Conservation (phyloP, 1,140 invertebrate genomes). For the Phenacoccus solenopsis region DNA sequence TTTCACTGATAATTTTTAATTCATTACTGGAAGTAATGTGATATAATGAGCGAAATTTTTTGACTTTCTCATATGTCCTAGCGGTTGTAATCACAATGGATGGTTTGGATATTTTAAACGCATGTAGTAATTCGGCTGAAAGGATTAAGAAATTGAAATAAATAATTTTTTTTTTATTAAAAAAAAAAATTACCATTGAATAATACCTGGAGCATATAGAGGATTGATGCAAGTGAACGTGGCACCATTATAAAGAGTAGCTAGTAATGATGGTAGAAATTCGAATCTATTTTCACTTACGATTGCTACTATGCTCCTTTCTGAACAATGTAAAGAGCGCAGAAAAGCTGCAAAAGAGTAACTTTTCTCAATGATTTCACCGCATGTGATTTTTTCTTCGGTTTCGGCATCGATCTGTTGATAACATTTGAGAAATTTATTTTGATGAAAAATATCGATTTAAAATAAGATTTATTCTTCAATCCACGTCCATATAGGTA, state of each 20-base stretch:
- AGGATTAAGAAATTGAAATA: neutral
- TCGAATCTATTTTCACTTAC: neutral
- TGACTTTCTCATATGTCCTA: constrained; percentile 30
- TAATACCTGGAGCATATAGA: neutral
- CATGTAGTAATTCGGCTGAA: constrained; percentile 48
- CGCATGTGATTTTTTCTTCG: neutral
- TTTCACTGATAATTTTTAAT: no score
- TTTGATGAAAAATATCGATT: no score
- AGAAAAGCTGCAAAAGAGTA: neutral
- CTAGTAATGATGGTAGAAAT: neutral
- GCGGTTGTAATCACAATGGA: constrained; percentile 51
- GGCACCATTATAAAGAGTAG: neutral
- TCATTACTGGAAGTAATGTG: no score
- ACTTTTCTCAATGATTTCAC: neutral
- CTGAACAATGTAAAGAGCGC: no score
- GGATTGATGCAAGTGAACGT: neutral
- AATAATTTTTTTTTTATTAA: neutral
- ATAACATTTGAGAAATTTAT: neutral
- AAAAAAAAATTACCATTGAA: neutral
- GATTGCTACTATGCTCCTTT: neutral
- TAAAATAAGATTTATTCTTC: no score
- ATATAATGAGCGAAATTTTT: constrained; percentile 1
- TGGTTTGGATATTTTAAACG: constrained; percentile 49
- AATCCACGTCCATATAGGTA: no score
- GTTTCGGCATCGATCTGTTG: constrained; percentile 5